phyloP scores from a whole-genome alignment of 2,888 invertebrate species.

The Drosophila melanosoma region DNA sequence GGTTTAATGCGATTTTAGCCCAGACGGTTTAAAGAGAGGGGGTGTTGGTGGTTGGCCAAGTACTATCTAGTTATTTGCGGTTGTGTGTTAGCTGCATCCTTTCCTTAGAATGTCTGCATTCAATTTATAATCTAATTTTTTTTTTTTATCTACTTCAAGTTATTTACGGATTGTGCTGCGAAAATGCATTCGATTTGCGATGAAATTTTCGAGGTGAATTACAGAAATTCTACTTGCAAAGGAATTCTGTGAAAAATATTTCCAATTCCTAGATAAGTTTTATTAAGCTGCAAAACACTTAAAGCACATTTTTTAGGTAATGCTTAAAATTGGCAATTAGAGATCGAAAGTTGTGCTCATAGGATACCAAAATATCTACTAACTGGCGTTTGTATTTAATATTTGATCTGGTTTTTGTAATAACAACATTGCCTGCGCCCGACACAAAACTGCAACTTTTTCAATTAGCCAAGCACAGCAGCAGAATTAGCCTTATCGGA shows the following conservation, averaged over 20 bases:
- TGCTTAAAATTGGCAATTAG: neutral
- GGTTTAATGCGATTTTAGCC: slow-evolving; percentile 70
- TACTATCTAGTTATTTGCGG: slow-evolving; percentile 49
- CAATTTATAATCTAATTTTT: neutral
- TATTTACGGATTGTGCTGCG: slow-evolving; percentile 4
- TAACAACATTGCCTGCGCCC: slow-evolving; percentile 35
- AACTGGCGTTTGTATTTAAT: neutral
- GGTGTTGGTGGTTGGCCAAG: slow-evolving; percentile 1
- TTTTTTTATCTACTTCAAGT: neutral
- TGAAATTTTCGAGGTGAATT: slow-evolving; percentile 3
- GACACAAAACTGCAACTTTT: slow-evolving; percentile 66
- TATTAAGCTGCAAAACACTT: neutral
- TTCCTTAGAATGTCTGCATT: slow-evolving; percentile 22
- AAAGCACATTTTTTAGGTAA: neutral
- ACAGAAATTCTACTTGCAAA: neutral
- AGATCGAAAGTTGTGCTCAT: neutral
- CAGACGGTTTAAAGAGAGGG: slow-evolving; percentile 1
- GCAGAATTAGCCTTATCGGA: slow-evolving; percentile 60
- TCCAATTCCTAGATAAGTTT: too few relatives aligned
- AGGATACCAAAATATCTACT: neutral
- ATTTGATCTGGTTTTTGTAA: slow-evolving; percentile 1
- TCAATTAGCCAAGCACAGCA: slow-evolving; percentile 59
- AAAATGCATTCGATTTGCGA: slow-evolving; percentile 1
- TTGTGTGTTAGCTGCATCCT: slow-evolving; percentile 35
- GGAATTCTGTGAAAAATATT: neutral